phyloP scores from a whole-genome alignment of 2,113 vertebrate species.

The Arizona elegans region DNA sequence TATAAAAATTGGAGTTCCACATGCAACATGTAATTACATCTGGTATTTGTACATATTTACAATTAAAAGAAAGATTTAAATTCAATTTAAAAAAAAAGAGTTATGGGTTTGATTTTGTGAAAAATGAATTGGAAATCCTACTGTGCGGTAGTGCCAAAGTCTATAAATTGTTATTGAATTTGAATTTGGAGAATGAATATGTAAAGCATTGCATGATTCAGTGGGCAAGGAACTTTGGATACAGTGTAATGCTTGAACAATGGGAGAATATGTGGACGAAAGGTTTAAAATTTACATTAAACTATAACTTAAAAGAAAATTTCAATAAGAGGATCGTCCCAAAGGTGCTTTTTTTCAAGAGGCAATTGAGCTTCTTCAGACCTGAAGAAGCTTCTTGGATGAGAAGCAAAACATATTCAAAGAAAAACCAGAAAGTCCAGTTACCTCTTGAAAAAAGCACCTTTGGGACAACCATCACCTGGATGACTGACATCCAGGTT shows the following conservation, averaged over 20 bases:
- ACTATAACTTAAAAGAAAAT: not conserved
- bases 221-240: not conserved
- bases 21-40: not conserved
- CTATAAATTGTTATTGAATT: not conserved
- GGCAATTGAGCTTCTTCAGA: too few species aligned
- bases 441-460: too few species aligned
- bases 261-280: not conserved
- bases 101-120: not conserved
- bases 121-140: not conserved
- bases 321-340: not conserved
- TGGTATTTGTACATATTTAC: not conserved
- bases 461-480: too few species aligned
- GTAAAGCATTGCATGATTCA: not conserved
- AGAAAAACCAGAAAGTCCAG: too few species aligned
- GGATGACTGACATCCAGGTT: too few species aligned
- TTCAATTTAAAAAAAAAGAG: not conserved
- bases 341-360: too few species aligned
- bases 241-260: not conserved
- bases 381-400: too few species aligned
- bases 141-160: not conserved
- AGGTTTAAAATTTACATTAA: not conserved
- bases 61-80: not conserved
- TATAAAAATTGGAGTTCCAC: not conserved
- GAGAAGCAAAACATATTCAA: too few species aligned
- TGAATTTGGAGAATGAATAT: not conserved